Percentiles rank a stretch among this genome's conserved stretches.
phyloP scores from a whole-genome alignment of 2,113 vertebrate genomes.

The Chauna torquata region DNA sequence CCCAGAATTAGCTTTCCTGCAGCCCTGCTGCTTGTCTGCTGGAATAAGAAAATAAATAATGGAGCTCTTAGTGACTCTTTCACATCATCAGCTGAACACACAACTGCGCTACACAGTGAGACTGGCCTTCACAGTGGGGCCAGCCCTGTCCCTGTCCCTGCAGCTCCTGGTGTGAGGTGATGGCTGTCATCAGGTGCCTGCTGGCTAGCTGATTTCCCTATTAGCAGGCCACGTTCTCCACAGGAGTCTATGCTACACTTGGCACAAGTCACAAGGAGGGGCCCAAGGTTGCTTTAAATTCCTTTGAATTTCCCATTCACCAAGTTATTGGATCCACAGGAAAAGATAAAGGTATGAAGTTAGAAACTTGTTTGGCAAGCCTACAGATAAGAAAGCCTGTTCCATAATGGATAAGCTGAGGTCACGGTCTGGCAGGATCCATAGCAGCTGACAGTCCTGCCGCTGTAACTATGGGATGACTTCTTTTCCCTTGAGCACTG shows the following conservation, averaged over 20 bases:
- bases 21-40: neutral
- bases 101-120: neutral
- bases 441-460: neutral
- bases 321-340: neutral
- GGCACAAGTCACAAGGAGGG: neutral
- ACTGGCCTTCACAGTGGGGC: neutral
- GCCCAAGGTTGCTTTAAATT: neutral
- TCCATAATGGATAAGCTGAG: neutral
- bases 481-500: neutral
- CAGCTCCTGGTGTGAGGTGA: neutral
- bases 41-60: neutral
- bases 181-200: too few relatives aligned
- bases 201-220: neutral
- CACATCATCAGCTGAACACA: neutral
- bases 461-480: neutral
- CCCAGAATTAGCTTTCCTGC: neutral
- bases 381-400: neutral
- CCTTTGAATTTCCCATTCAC: neutral
- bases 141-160: neutral
- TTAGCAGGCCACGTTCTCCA: neutral
- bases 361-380: neutral
- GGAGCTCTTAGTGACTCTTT: neutral
- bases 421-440: accelerated
- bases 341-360: neutral
- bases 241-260: neutral